Conservation (phyloP, 1,140 invertebrate species). For the Trissolcus basalis region DNA sequence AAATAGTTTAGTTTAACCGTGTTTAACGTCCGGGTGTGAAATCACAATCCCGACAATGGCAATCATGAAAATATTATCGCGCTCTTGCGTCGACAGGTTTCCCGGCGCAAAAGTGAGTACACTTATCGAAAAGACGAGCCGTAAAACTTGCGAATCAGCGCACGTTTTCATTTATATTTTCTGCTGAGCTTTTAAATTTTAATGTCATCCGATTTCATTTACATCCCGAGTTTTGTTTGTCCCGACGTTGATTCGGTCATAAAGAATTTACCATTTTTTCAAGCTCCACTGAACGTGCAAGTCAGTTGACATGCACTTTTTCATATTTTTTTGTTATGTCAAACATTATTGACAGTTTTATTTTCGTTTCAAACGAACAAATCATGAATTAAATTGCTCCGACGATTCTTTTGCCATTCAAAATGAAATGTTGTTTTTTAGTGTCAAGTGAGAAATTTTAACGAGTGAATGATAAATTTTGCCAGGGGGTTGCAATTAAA, state of each 20-base stretch:
- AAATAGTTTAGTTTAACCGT: constrained; percentile 53
- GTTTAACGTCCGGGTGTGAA: constrained; percentile 4
- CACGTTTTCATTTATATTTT: constrained; percentile 14
- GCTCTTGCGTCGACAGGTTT: constrained; percentile 59
- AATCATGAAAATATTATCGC: constrained; percentile 64
- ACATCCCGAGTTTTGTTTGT: too few relatives aligned
- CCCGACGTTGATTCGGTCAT: constrained; percentile 17
- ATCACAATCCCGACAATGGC: constrained; percentile 44
- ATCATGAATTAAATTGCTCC: too few relatives aligned
- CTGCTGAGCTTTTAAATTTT: constrained; percentile 18
- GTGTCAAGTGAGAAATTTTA: too few relatives aligned
- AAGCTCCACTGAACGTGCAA: too few relatives aligned
- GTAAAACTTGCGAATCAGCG: too few relatives aligned
- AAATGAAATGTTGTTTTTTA: too few relatives aligned
- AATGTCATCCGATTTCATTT: constrained; percentile 24
- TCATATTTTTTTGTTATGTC: too few relatives aligned
- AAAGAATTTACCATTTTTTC: constrained; percentile 1
- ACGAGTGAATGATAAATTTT: too few relatives aligned
- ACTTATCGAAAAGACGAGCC: constrained; percentile 4
- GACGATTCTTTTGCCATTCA: too few relatives aligned
- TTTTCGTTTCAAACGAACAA: background rate
- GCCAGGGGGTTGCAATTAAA: background rate
- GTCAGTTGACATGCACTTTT: too few relatives aligned
- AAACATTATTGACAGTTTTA: background rate
- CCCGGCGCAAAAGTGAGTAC: constrained; percentile 65